phyloP scores from a whole-genome alignment of 2,797 vertebrate genomes.

The Oryzias sinensis region DNA sequence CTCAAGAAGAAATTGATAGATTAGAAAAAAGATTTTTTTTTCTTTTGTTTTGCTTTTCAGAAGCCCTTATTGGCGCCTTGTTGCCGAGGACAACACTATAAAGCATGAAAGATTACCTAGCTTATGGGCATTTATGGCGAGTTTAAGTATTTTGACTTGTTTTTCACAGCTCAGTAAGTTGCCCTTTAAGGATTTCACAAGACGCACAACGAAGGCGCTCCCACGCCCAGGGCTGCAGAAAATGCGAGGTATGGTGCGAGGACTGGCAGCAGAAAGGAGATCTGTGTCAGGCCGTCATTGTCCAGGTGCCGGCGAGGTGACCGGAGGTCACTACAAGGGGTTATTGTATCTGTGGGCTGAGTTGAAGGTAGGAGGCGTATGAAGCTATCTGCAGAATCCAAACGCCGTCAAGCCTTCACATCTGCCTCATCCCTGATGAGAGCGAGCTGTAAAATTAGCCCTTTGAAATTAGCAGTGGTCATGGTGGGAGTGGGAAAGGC shows the following conservation, averaged over 20 bases:
- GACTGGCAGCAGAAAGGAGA: slow-evolving; percentile 39
- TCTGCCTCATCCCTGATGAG: slow-evolving; percentile 52
- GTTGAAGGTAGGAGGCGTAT: slow-evolving; percentile 39
- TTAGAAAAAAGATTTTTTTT: slow-evolving; percentile 72
- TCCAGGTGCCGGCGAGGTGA: slow-evolving; percentile 31
- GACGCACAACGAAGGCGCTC: slow-evolving; percentile 52
- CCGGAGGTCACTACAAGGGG: slow-evolving; percentile 33
- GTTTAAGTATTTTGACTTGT: slow-evolving; percentile 71
- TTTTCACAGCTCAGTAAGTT: slow-evolving; percentile 70
- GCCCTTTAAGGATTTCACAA: slow-evolving; percentile 70
- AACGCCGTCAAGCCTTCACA: slow-evolving; percentile 41
- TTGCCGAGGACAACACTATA: slow-evolving; percentile 63
- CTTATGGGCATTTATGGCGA: slow-evolving; percentile 74
- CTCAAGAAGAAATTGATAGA: slow-evolving; percentile 66
- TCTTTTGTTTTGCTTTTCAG: slow-evolving; percentile 74
- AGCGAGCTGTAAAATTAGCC: slow-evolving; percentile 69
- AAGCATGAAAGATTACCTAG: slow-evolving; percentile 69
- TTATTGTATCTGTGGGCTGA: slow-evolving; percentile 57
- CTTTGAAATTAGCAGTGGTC: slow-evolving; percentile 45
- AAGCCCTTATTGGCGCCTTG: slow-evolving; percentile 51
- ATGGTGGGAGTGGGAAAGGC: slow-evolving; percentile 46
- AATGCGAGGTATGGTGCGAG: slow-evolving; percentile 43
- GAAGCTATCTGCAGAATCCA: slow-evolving; percentile 53
- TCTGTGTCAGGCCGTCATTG: slow-evolving; percentile 51
- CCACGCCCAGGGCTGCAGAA: slow-evolving; percentile 45